phyloP scores from a whole-genome alignment of 1,140 invertebrate species.

The Carcinoscorpius rotundicauda region DNA sequence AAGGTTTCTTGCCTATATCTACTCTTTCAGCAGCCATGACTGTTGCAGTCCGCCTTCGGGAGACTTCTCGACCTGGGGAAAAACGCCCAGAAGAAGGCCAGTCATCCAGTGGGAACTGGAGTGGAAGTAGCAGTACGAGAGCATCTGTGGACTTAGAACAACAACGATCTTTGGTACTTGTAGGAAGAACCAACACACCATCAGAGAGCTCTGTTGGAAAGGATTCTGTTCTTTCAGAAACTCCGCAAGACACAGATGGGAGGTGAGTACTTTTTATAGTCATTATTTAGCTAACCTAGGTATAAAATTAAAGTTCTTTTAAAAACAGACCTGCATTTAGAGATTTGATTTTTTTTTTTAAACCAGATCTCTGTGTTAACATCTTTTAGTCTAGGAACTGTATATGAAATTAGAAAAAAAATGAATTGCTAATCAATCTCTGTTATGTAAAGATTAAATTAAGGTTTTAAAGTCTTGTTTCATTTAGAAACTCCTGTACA shows the following conservation, averaged over 20 bases:
- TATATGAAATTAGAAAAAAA: no score
- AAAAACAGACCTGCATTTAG: no score
- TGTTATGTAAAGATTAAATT: no score
- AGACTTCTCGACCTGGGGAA: neutral
- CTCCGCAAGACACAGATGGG: conserved; percentile 10
- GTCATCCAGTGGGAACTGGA: conserved; percentile 88
- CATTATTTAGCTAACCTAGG: no score
- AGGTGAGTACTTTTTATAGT: conserved; percentile 9
- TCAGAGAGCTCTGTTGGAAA: conserved; percentile 26
- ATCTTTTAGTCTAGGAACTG: no score
- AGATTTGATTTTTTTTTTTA: no score
- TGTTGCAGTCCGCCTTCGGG: conserved; percentile 49
- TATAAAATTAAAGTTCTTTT: no score
- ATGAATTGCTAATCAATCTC: no score
- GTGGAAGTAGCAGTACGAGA: conserved; percentile 64
- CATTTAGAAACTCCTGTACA: no score
- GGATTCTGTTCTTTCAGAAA: conserved; percentile 25
- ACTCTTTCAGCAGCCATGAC: conserved; percentile 42
- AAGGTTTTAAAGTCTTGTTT: no score
- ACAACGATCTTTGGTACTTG: neutral
- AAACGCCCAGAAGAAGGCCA: conserved; percentile 47
- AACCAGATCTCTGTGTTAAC: no score
- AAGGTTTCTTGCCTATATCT: conserved; percentile 26
- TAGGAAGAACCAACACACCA: neutral
- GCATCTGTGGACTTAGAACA: conserved; percentile 37